Conservation (phyloP, 1,140 invertebrate species). For the Diorhabda elongata region DNA sequence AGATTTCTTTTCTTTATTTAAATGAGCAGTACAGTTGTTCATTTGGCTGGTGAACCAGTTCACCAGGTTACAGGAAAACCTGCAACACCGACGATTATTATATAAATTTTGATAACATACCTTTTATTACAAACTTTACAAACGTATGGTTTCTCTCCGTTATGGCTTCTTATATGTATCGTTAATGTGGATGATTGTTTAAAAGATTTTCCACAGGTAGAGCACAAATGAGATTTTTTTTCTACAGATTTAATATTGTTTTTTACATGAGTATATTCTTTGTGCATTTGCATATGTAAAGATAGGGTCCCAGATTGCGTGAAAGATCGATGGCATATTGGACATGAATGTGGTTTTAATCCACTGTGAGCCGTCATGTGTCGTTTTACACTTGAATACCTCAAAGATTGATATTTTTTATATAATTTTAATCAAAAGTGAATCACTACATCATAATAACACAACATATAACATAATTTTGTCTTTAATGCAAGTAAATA, state of each 20-base stretch:
- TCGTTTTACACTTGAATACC: conserved; percentile 34
- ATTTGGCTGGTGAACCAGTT: too few relatives aligned
- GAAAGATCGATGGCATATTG: conserved; percentile 54
- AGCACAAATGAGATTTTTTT: conserved; percentile 23
- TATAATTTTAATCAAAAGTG: neutral
- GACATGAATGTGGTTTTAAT: conserved; percentile 65
- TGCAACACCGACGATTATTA: neutral
- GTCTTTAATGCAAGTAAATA: too few relatives aligned
- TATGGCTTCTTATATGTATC: conserved; percentile 29
- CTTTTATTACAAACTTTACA: conserved; percentile 30
- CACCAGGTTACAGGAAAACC: too few relatives aligned
- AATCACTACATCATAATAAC: too few relatives aligned
- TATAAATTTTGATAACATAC: conserved; percentile 20
- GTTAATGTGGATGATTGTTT: conserved; percentile 26
- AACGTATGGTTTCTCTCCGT: conserved; percentile 25
- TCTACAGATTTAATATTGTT: conserved; percentile 6
- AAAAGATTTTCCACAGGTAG: conserved; percentile 30
- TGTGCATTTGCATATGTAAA: conserved; percentile 47
- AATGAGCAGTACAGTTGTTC: too few relatives aligned
- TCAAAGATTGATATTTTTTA: conserved; percentile 9
- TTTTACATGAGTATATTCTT: conserved; percentile 16
- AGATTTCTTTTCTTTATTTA: too few relatives aligned
- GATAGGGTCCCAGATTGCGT: conserved; percentile 55
- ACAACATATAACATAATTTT: too few relatives aligned
- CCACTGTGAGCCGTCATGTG: conserved; percentile 61